These are phyloP conservation scores for Poeciliopsis turneri DNA, from an alignment of 2,797 vertebrate species.

Conservation along the genomic window DNA sequence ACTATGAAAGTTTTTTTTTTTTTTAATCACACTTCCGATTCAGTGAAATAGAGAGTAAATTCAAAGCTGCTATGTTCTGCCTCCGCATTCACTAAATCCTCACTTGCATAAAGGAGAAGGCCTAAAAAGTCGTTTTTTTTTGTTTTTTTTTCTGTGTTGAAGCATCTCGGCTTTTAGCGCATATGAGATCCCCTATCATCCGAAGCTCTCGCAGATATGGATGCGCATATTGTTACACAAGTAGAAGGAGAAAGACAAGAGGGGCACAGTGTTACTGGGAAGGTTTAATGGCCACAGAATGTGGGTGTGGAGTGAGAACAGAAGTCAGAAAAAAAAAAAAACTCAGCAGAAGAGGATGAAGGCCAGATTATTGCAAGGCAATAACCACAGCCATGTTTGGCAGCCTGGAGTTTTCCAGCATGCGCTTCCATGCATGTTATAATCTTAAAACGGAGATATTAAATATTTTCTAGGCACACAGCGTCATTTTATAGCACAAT, in stretches of 20 bases:
- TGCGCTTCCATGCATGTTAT: neutral
- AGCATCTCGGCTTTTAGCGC: slow-evolving; percentile 51
- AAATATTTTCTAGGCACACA: too few species aligned
- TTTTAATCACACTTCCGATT: slow-evolving; percentile 7
- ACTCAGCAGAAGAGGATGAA: slow-evolving; percentile 4
- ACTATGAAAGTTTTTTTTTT: too few species aligned
- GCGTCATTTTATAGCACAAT: neutral
- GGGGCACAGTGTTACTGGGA: slow-evolving; percentile 38
- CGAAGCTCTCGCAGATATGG: slow-evolving; percentile 28
- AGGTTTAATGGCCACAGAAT: slow-evolving; percentile 45
- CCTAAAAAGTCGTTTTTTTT: slow-evolving; percentile 25
- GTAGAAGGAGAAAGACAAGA: slow-evolving; percentile 11
- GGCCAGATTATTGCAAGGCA: slow-evolving; percentile 7
- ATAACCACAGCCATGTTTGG: slow-evolving; percentile 4
- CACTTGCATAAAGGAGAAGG: slow-evolving; percentile 45
- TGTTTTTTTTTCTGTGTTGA: slow-evolving; percentile 34
- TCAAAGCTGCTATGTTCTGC: slow-evolving; percentile 31
- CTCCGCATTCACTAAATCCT: slow-evolving; percentile 44
- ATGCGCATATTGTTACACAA: neutral
- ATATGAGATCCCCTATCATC: slow-evolving; percentile 45
- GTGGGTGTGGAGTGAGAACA: slow-evolving; percentile 45
- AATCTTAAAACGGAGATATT: neutral
- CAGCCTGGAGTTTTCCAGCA: neutral
- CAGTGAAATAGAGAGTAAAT: slow-evolving; percentile 31
- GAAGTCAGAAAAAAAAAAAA: slow-evolving; percentile 25